Evolutionary conservation across 2,113 vertebrate species (phyloP), one percentile per base, ranked within the genome.

Genomic region (Chrysochloris asiatica): DNA sequence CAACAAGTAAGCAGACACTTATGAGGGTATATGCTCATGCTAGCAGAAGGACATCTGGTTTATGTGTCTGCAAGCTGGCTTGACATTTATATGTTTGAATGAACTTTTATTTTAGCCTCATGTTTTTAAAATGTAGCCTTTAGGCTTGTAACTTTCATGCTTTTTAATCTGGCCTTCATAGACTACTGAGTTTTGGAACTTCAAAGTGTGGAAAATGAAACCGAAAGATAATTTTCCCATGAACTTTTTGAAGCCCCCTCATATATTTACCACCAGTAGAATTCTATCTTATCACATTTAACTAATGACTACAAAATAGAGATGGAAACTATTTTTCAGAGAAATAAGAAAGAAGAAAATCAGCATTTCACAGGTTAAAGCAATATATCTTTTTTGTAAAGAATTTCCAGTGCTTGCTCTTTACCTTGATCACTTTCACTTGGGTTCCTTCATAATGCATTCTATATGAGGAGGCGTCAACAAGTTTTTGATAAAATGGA

Each of bases 301-400:
- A 75, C 79, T 38, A 81, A 38, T 69, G 30, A 21, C n/a, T 86
- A 95, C 72, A 69, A 52, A 85, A 3, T 67, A 69, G 41, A 19
- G 21, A 52, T 82, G 48, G 85, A 86, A 56, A 72, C 82, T 28
- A 4, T 69, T 78, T 75, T 63, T 43, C 71, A n/a, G 47, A 79
- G 5, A 82, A 72, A 48, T 33, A 65, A 61, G 65, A 83, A 82
- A 90, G 59, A 43, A 19, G 52, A 71, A 84, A 86, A 93, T 77
- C 10, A 47, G 54, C 45, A 56, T 45, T 81, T 91, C 0, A 6
- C 45, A 71, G 3, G 59, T 83, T 93, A 79, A 95, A 83, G 6
- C 92, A 84, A 67, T 93, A 56, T 65, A 28, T 94, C 67, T 93
- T 41, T 83, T n/a, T 95, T 95, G 93, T 88, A 85, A 90, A 95